Conservation (phyloP, 2,888 invertebrate genomes). For the Polymixis lichenea region DNA sequence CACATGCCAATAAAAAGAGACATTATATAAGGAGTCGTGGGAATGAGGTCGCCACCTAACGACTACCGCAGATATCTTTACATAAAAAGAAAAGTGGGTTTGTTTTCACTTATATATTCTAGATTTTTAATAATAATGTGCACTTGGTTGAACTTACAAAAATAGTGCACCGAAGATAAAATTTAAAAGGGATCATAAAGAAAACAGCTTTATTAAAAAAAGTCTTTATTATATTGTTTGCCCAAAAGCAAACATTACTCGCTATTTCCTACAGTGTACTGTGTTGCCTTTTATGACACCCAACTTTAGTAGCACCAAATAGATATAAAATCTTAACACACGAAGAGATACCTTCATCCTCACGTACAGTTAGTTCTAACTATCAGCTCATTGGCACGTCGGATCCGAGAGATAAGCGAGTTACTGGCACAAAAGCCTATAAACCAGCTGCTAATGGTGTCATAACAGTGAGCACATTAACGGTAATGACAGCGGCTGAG, state of each 20-base stretch:
- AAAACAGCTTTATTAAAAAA: not conserved
- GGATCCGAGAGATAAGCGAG: slow-evolving; percentile 47
- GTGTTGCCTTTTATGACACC: not conserved
- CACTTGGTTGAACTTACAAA: not conserved
- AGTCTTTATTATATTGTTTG: not conserved
- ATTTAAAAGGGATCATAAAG: not conserved
- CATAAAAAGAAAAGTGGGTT: not conserved
- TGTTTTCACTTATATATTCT: too few relatives aligned
- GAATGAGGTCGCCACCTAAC: not conserved
- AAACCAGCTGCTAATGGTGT: slow-evolving; percentile 49
- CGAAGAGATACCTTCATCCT: not conserved
- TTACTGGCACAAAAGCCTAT: slow-evolving; percentile 51
- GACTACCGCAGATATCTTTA: not conserved
- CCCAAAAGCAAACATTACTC: not conserved
- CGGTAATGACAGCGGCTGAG: slow-evolving; percentile 42
- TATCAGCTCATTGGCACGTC: slow-evolving; percentile 37
- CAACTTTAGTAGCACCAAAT: not conserved
- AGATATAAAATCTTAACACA: not conserved
- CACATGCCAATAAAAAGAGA: not conserved
- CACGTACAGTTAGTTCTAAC: slow-evolving; percentile 14
- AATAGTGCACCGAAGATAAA: not conserved
- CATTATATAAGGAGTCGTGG: not conserved
- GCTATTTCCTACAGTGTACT: not conserved
- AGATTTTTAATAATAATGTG: not conserved
- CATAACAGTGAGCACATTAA: slow-evolving; percentile 61